Evolutionary conservation across 2,888 invertebrate species (phyloP).

Genomic region (Rhingia rostrata): DNA sequence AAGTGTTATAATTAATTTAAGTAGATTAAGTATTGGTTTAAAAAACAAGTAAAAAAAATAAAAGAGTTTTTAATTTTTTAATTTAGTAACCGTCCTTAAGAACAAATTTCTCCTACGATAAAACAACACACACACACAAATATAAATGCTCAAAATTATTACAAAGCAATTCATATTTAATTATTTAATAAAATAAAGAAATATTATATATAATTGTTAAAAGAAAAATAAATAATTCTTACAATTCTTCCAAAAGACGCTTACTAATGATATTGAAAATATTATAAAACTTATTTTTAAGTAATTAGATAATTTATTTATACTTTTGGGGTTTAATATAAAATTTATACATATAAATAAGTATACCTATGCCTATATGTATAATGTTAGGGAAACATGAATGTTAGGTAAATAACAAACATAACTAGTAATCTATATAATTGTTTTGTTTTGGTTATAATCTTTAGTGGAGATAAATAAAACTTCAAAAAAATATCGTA

Average conservation of each 20-base stretch:
- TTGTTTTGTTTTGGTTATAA: conserved; percentile 20
- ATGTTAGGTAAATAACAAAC: conserved; percentile 14
- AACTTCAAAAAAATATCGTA: conserved; percentile 6
- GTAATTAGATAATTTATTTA: conserved; percentile 21
- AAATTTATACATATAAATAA: neutral
- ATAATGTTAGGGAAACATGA: neutral
- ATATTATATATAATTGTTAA: conserved; percentile 29
- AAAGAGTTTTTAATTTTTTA: conserved; percentile 18
- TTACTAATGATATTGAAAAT: conserved; percentile 59
- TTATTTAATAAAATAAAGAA: conserved; percentile 19
- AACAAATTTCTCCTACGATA: conserved; percentile 35
- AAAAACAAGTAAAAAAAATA: neutral
- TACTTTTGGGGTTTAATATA: conserved; percentile 18
- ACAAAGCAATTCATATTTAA: conserved; percentile 49
- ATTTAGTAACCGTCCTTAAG: conserved; percentile 61
- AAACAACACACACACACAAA: neutral
- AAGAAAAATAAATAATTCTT: conserved; percentile 19
- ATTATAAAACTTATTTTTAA: conserved; percentile 26
- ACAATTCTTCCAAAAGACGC: conserved; percentile 65
- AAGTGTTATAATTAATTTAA: conserved; percentile 24
- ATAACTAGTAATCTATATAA: conserved; percentile 3
- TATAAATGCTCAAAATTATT: conserved; percentile 36
- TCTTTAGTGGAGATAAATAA: conserved; percentile 22
- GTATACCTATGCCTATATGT: neutral
- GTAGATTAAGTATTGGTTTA: conserved; percentile 1